Base-by-base conservation (phyloP, 2,888 invertebrate genomes). In the Periphyllus acericola region DNA sequence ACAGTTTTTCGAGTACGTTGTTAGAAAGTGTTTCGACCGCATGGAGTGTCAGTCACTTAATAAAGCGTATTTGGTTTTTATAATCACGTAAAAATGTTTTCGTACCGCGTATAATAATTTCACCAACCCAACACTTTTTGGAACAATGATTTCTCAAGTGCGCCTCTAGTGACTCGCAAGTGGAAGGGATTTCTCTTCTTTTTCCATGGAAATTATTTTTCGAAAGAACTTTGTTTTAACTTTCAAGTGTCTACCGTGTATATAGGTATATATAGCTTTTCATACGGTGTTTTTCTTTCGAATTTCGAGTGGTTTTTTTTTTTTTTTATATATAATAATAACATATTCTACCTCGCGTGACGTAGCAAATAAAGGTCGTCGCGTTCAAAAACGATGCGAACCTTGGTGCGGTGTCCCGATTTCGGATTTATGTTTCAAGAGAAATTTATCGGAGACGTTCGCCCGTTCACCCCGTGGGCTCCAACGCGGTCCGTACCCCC, bases 91-190 rank as follows among this genome's bases (percentile, higher is more conserved):
- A 60, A 86, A 86, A 40, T 72, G 36, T 80, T 86, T 80, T 86
- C 72, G 17, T 86, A 9, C 17, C 36, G 4, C 60, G 79, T 60
- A 80, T 79, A 79, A 86, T 86, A 79, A 86, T 80, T 86, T 86
- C 21, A 79, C 79, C 19, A 72, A 72, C 36, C 40, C 40, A 60
- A 86, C 79, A 86, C 79, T 86, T 86, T 83, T 78, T 55, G 60
- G 72, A 80, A 79, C 86, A 80, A 86, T 72, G 72, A 72, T 55
- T 86, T 86, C 36, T 86, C 40, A 80, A 86, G 86, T 86, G 60
- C n/a, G 36, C 52, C 25, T 86, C 72, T 80, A 46, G 72, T 72
- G 55, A n/a, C 29, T 55, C 14, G 55, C 40, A 86, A 86, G 86
- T 79, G 72, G 79, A 86, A 55, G 79, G 72, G 36, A 80, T 79